Evolutionary conservation across 2,113 vertebrate genomes (phyloP).

Genomic region (Nycticorax nycticorax): DNA sequence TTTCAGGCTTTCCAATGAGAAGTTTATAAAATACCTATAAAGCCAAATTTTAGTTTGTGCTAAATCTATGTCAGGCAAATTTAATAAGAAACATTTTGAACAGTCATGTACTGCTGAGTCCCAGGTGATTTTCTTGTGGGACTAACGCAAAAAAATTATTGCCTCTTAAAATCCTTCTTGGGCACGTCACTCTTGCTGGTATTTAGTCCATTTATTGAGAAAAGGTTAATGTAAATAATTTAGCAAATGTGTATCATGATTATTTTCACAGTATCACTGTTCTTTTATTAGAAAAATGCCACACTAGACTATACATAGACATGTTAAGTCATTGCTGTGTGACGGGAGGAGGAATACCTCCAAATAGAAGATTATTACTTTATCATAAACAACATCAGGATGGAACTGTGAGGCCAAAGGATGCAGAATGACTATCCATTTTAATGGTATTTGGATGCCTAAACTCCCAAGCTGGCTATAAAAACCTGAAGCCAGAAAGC

Average conservation of each 20-base stretch:
- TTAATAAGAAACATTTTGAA: slow-evolving; percentile 42
- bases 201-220: neutral
- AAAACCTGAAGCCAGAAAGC: neutral
- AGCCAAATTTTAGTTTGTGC: slow-evolving; percentile 19
- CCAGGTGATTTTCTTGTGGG: slow-evolving; percentile 18
- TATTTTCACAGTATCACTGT: neutral
- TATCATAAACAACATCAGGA: neutral
- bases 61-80: slow-evolving; percentile 28
- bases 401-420: neutral
- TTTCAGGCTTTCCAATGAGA: slow-evolving; percentile 31
- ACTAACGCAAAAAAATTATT: neutral
- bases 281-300: neutral
- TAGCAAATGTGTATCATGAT: neutral
- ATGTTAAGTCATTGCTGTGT: neutral
- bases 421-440: neutral
- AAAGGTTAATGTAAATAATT: neutral
- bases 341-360: neutral
- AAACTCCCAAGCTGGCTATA: neutral
- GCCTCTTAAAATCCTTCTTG: slow-evolving; percentile 19
- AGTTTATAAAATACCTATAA: slow-evolving; percentile 51
- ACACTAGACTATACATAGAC: neutral
- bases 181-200: neutral
- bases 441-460: neutral
- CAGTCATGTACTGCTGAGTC: neutral
- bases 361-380: neutral